A percentile compares a stretch with the other conserved stretches of the same genome.
These are phyloP conservation scores for Tachina lurida DNA, from an alignment of 2,888 invertebrate species.

Conservation along the genomic window DNA sequence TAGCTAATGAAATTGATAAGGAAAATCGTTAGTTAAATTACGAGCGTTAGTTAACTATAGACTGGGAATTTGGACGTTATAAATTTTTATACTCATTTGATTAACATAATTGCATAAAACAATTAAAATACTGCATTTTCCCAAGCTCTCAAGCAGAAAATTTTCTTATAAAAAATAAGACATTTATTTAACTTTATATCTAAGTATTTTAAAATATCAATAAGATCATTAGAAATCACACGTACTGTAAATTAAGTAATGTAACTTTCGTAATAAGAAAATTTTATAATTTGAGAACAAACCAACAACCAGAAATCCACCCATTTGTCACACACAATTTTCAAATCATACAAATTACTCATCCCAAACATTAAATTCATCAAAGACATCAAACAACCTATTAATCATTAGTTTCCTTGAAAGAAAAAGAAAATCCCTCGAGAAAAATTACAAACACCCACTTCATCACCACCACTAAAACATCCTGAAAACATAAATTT, in stretches of 20 bases:
- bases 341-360: constrained; percentile 51
- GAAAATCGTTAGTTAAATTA: too few species aligned
- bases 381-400: constrained; percentile 20
- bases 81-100: too few species aligned
- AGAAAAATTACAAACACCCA: constrained; percentile 25
- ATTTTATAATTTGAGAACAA: constrained; percentile 35
- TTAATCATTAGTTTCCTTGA: constrained; percentile 34
- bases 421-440: constrained; percentile 26
- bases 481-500: constrained; percentile 30
- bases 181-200: not conserved
- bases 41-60: too few species aligned
- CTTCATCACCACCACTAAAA: constrained; percentile 33
- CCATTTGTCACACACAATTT: constrained; percentile 67
- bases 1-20: too few species aligned
- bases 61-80: too few species aligned
- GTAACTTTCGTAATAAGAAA: not conserved
- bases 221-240: not conserved
- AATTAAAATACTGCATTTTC: too few species aligned
- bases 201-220: not conserved
- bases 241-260: constrained; percentile 11
- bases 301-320: constrained; percentile 70
- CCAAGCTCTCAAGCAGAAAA: constrained; percentile 4
- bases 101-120: too few species aligned
- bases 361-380: constrained; percentile 50
- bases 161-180: constrained; percentile 3